Base-by-base conservation (phyloP, 2,888 invertebrate genomes). In the Diogma glabrata region DNA sequence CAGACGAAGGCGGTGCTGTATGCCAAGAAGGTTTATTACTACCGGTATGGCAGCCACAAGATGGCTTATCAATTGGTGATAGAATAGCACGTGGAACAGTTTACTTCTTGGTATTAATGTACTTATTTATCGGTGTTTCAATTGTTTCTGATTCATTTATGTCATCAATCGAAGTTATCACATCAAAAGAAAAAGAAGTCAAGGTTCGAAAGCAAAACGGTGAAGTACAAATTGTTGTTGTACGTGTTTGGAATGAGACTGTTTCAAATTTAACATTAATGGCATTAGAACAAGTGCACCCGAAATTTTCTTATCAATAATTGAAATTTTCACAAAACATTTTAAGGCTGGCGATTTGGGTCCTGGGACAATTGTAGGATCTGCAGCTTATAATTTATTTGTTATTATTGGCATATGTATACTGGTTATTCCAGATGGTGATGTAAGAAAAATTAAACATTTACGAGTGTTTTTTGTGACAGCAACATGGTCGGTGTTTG, bases 271-370 rank as follows among this genome's bases (percentile, higher is more conserved):
- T 99, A 59, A 99, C 97, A 6, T 76, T 99, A 50, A 99, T 99
- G 99, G 99, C 99, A 12, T 73, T 99, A 51, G 97, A 97, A 96
- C 96, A 19, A 96, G 95, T 60, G 97, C 97, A 3, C 99, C 99
- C 1, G 99, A 99, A 72, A 99, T 99, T 65, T 74, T 99, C 19
- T 74, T 99, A 43, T 97, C 97, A 12, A 89, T 97, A 60, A 97
- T 99, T 64, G 99, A 99, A 73, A 94, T 97, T 67, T 89, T 88
- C 69, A 95, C 93, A 38, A 91, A 92, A 69, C 82, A 88, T 64
- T 99, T 96, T 66, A 76, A 92, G 65, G 94, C 96, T 38, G 97
- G 99, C 6, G 97, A 97, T 53, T 75, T 99, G 51, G 99, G 97
- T 14, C 97, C 99, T 5, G 92, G 96, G 20, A 99, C 97, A 45